Evolutionary conservation across 2,888 invertebrate species (phyloP).

Genomic region (Eupithecia dodoneata): DNA sequence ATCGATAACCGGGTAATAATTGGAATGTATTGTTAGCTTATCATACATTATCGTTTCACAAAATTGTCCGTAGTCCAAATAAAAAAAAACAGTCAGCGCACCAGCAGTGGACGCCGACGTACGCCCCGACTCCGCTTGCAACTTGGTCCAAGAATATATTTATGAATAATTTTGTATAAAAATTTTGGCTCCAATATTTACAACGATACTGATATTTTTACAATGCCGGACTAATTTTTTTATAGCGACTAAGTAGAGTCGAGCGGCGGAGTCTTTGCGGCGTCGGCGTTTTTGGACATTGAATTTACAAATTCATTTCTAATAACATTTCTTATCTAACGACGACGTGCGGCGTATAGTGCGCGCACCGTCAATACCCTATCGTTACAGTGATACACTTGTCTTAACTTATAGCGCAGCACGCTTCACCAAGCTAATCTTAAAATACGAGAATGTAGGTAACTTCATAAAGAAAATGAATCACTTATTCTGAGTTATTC

Average conservation of each 20-base stretch:
- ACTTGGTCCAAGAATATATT: slow-evolving; percentile 76
- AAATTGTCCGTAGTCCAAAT: background rate
- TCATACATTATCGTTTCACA: background rate
- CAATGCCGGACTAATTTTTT: slow-evolving; percentile 77
- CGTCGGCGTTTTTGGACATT: slow-evolving; percentile 46
- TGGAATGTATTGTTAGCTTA: slow-evolving; percentile 6
- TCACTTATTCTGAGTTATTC: background rate
- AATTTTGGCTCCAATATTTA: slow-evolving; percentile 83
- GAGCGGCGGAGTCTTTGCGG: slow-evolving; percentile 56
- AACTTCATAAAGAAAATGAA: background rate
- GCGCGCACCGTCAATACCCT: slow-evolving; percentile 69
- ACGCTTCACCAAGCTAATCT: slow-evolving; percentile 15
- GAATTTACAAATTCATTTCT: slow-evolving; percentile 76
- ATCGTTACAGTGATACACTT: slow-evolving; percentile 74
- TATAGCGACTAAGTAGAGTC: slow-evolving; percentile 73
- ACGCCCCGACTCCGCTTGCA: slow-evolving; percentile 51
- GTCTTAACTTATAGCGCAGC: slow-evolving; percentile 39
- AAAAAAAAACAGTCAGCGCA: slow-evolving; percentile 8
- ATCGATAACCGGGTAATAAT: slow-evolving; percentile 3
- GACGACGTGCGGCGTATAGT: slow-evolving; percentile 72
- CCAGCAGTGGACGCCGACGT: slow-evolving; percentile 47
- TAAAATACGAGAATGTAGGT: background rate
- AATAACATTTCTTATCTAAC: slow-evolving; percentile 82
- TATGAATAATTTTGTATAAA: slow-evolving; percentile 82
- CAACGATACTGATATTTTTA: slow-evolving; percentile 77